A percentile compares a stretch with the other conserved stretches of the same genome.
Evolutionary conservation across 2,113 vertebrate species (phyloP).

Genomic region (Bubalus kerabau): DNA sequence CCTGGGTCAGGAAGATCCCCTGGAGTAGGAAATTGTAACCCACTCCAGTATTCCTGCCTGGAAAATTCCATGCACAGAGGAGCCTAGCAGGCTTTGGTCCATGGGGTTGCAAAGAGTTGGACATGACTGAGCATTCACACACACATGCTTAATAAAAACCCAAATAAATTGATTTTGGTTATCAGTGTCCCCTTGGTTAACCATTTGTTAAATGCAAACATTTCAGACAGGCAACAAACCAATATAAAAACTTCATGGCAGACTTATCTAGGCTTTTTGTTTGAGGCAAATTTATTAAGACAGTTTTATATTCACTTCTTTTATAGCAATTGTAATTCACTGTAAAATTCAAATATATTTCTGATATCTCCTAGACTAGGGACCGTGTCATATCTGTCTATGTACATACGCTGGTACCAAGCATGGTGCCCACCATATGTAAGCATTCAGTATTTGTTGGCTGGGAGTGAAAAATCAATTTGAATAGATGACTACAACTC

Average conservation of each 20-base stretch:
- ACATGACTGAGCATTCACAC: not conserved
- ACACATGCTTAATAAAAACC: not conserved
- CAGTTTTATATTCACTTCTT: not conserved
- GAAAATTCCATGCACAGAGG: not conserved
- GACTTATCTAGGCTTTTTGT: not conserved
- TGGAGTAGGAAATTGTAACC: not conserved
- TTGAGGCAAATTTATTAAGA: not conserved
- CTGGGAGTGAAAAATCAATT: not conserved
- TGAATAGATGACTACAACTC: not conserved
- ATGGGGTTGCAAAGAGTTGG: rapidly evolving
- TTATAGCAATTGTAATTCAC: not conserved
- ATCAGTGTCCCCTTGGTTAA: not conserved
- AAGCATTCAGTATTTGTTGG: not conserved
- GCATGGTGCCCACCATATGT: not conserved
- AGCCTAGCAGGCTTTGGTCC: not conserved
- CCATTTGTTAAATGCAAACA: not conserved
- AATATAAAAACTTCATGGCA: not conserved
- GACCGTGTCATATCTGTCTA: not conserved
- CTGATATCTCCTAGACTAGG: not conserved
- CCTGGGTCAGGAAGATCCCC: not conserved
- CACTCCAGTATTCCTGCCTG: not conserved
- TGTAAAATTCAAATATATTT: not conserved
- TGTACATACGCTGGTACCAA: not conserved
- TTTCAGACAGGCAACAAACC: not conserved
- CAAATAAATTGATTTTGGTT: not conserved